These are phyloP conservation scores for Aurelia sp. DNA, from an alignment of 30 jellyfish, hydroid and myxozoan species.

Conservation along the genomic window DNA sequence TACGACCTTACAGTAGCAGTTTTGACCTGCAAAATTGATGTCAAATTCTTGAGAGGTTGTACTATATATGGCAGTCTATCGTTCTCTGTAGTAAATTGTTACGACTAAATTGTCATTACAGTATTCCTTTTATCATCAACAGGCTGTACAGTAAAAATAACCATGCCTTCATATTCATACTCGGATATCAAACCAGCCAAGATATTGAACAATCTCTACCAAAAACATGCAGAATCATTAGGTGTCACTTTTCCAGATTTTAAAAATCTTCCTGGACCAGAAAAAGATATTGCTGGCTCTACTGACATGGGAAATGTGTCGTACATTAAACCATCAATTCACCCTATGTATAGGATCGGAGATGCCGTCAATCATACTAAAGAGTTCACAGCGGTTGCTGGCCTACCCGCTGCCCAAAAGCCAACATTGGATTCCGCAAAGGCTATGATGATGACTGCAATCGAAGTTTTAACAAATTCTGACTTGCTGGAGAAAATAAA, in stretches of 20 bases:
- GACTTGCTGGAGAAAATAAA: constrained; percentile 35
- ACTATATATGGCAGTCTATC: too few relatives aligned
- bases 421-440: constrained; percentile 86
- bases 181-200: constrained; percentile 27
- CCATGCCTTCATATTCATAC: neutral
- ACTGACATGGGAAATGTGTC: constrained; percentile 98
- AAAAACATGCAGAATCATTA: constrained; percentile 39
- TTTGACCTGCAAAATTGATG: too few relatives aligned
- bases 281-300: constrained; percentile 56
- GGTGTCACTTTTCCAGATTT: constrained; percentile 23
- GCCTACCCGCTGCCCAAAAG: constrained; percentile 54
- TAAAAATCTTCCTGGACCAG: constrained; percentile 7
- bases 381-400: constrained; percentile 79
- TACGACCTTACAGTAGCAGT: too few relatives aligned
- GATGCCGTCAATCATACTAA: constrained; percentile 73
- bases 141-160: constrained; percentile 59
- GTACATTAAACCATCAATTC: constrained; percentile 87
- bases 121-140: neutral
- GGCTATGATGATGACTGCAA: constrained; percentile 93
- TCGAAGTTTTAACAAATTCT: constrained; percentile 56
- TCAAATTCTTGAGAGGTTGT: too few relatives aligned
- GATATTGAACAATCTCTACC: constrained; percentile 16
- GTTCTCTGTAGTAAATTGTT: too few relatives aligned
- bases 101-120: too few relatives aligned
- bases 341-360: constrained; percentile 79